Evolutionary conservation across 1,140 invertebrate species (phyloP), one percentile per base, ranked within the genome.

Genomic region (Riptortus pedestris): DNA sequence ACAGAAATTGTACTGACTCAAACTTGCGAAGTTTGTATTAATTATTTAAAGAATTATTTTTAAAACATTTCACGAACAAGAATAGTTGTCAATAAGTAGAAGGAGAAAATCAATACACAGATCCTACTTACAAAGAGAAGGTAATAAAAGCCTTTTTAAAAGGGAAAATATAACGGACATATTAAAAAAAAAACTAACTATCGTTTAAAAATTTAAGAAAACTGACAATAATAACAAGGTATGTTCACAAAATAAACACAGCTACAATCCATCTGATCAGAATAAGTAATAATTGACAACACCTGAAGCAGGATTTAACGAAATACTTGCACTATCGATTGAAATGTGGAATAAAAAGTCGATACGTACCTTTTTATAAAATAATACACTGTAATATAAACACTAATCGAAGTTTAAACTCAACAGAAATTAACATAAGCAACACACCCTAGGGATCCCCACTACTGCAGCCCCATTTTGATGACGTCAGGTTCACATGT

Each of bases 351-450:
- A n/a, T n/a, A 47, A 47, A 20, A 47, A 47, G 45, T 47, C 18
- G 22, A 20, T 47, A 47, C 45, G 22, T 47, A 47, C 45, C 45
- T 47, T 20, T 20, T 47, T 22, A 47, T 20, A 47, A n/a, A n/a
- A 47, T 20, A 20, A 47, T 20, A 20, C 45, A 22, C 18, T 1
- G 45, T 47, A 47, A 47, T 47, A 20, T 18, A 20, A 2, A 47
- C 7, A 47, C 45, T 47, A 47, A 47, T 47, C 45, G 45, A 47
- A 47, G 45, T 47, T 47, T 47, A 47, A 47, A 47, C 45, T 12
- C 45, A 47, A 68, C 67, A 70, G 45, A 68, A 71, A 71, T 71
- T 71, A 69, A 73, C 71, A 71, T 69, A 71, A 72, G 71, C 72
- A 72, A 72, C 69, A 69, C 67, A 60, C 68, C 60, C 67, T 64